Conservation (phyloP, 2,797 vertebrate species). For the Urocyon cinereoargenteus region DNA sequence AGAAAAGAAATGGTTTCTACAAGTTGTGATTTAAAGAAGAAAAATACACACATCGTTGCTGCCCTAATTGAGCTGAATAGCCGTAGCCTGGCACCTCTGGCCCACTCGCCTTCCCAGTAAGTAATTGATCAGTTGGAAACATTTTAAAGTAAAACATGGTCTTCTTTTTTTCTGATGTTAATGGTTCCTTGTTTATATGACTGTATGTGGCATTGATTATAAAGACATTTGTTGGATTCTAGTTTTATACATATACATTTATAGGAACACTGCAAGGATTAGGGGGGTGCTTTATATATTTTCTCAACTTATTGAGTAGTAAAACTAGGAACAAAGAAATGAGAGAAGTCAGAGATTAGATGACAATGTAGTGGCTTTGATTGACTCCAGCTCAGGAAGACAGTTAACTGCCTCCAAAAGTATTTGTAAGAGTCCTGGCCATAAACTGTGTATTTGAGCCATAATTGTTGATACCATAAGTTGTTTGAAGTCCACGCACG, state of each 20-base stretch:
- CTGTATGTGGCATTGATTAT: slow-evolving; percentile 58
- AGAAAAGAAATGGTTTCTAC: slow-evolving; percentile 45
- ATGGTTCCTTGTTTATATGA: slow-evolving; percentile 68
- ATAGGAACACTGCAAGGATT: slow-evolving; percentile 60
- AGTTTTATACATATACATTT: slow-evolving; percentile 67
- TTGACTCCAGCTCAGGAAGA: slow-evolving; percentile 51
- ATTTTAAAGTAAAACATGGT: slow-evolving; percentile 24
- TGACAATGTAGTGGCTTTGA: slow-evolving; percentile 34
- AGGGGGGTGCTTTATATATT: slow-evolving; percentile 39
- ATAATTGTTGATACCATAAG: slow-evolving; percentile 38
- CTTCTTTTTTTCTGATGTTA: slow-evolving; percentile 55
- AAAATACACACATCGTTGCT: neutral
- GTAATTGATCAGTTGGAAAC: slow-evolving; percentile 57
- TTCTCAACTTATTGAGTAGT: slow-evolving; percentile 67
- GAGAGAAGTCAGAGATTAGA: slow-evolving; percentile 60
- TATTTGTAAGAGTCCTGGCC: slow-evolving; percentile 26
- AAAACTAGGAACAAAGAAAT: slow-evolving; percentile 71
- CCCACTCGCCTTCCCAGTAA: neutral
- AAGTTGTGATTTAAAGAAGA: slow-evolving; percentile 37
- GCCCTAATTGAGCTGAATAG: neutral
- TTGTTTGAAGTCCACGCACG: neutral
- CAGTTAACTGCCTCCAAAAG: slow-evolving; percentile 49
- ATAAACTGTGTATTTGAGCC: slow-evolving; percentile 32
- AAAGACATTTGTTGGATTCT: slow-evolving; percentile 63
- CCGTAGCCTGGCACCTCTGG: neutral